Base-by-base conservation (phyloP, 2,113 vertebrate species). In the Mustela nigripes region DNA sequence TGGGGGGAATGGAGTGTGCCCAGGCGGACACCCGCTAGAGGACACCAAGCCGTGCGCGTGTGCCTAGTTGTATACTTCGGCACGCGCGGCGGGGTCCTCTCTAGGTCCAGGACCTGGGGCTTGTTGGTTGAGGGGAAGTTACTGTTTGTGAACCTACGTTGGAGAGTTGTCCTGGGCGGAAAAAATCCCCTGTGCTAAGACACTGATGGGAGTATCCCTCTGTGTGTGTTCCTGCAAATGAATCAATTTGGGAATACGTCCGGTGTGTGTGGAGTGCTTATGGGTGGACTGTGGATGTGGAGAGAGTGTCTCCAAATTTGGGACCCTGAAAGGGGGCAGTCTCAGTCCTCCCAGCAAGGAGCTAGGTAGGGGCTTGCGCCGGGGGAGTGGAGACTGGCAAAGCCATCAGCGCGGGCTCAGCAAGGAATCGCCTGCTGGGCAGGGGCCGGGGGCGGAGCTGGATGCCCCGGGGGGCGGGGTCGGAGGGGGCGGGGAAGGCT, bases 331-430 rank as follows among this genome's bases (percentile, higher is more conserved):
- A n/a, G 15, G 50, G n/a, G 11, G 5, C 19, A 12, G 7, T 67
- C 36, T 78, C 33, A 0, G 78, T 5, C 5, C 33, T 53, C 11
- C 0, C 3, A 1, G n/a, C 22, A 6, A 21, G 7, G 9, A 69
- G 58, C 31, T 0, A 11, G 24, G 48, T 0, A 11, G 24, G 56
- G 7, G n/a, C 58, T 19, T 3, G 71, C 4, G 31, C 9, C 0
- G 31, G 7, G 0, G 15, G 36, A 42, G 36, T 42, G 36, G 39
- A 45, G 42, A 16, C 39, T 26, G 24, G 73, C 73, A 15, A 6
- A 0, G 19, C 31, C 0, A 3, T 15, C 11, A 1, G 10, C 16
- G 0, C 7, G 0, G 12, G 39, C 16, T n/a, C 15, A 0, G 33
- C 7, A 4, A 7, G 0, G 1, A 26, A 2, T 24, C 0, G 26